Evolutionary conservation across 2,888 invertebrate genomes (phyloP).

Genomic region (Mayetiola destructor): DNA sequence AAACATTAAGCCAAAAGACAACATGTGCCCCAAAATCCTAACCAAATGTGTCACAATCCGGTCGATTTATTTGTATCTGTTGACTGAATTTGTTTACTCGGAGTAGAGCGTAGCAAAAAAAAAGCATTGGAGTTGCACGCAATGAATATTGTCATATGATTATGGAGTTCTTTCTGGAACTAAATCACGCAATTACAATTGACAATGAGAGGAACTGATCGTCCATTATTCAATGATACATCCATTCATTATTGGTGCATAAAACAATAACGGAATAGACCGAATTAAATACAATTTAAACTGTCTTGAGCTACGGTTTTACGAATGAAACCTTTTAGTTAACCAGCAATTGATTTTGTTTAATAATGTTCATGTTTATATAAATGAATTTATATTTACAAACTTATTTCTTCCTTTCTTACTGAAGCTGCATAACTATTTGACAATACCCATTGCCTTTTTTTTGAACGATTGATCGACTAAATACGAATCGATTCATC

Average conservation of each 20-base stretch:
- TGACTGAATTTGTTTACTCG: neutral
- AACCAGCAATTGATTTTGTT: too few species aligned
- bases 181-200: too few species aligned
- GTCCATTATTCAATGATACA: neutral
- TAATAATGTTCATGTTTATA: too few species aligned
- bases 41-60: neutral
- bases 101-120: too few species aligned
- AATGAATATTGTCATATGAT: too few species aligned
- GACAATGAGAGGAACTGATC: too few species aligned
- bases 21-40: constrained; percentile 1
- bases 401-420: too few species aligned
- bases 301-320: neutral
- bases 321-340: neutral
- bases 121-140: neutral
- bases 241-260: neutral
- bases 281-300: constrained; percentile 3
- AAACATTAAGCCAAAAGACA: neutral
- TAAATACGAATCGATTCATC: too few species aligned
- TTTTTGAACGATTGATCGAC: too few species aligned
- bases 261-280: constrained; percentile 3
- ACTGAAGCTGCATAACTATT: too few species aligned
- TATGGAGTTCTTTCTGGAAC: neutral
- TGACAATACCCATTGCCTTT: too few species aligned
- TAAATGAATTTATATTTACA: too few species aligned
- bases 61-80: constrained; percentile 9